Percentiles rank a stretch among this genome's conserved stretches.
phyloP scores from a whole-genome alignment of 2,888 invertebrate genomes.

The Salticus scenicus region DNA sequence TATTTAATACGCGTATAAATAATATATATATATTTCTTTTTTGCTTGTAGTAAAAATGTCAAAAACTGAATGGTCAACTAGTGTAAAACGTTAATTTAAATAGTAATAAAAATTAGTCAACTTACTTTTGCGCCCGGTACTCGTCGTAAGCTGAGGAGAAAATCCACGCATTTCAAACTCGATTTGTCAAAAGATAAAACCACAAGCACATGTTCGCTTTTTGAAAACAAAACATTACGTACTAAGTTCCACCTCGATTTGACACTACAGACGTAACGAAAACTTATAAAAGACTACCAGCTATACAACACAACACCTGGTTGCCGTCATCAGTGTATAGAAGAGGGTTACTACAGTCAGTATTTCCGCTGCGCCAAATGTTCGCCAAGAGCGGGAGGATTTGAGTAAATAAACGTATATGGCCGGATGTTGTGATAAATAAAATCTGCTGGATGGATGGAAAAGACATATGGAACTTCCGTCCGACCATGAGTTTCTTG shows the following conservation, averaged over 20 bases:
- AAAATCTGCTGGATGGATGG: background rate
- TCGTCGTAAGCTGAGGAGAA: conserved; percentile 28
- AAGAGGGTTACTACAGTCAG: conserved; percentile 23
- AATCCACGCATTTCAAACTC: conserved; percentile 41
- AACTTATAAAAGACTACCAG: conserved; percentile 13
- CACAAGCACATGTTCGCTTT: background rate
- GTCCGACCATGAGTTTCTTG: background rate
- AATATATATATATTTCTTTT: too few relatives aligned
- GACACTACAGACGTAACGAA: background rate
- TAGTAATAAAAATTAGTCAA: too few relatives aligned
- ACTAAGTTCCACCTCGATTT: background rate
- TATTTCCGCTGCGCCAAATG: conserved; percentile 27
- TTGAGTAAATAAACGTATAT: background rate
- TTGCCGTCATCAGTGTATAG: conserved; percentile 8
- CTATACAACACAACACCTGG: conserved; percentile 39
- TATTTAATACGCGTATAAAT: too few relatives aligned
- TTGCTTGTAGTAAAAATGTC: too few relatives aligned
- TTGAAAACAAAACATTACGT: background rate
- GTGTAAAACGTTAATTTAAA: too few relatives aligned
- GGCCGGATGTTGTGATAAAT: conserved; percentile 1
- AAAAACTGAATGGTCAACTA: too few relatives aligned
- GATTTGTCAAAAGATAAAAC: background rate
- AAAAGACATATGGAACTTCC: conserved; percentile 4
- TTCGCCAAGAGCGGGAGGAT: conserved; percentile 8
- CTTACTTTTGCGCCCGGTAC: conserved; percentile 35